Conservation (phyloP, 2,113 vertebrate genomes). For the Triplophysa rosa region DNA sequence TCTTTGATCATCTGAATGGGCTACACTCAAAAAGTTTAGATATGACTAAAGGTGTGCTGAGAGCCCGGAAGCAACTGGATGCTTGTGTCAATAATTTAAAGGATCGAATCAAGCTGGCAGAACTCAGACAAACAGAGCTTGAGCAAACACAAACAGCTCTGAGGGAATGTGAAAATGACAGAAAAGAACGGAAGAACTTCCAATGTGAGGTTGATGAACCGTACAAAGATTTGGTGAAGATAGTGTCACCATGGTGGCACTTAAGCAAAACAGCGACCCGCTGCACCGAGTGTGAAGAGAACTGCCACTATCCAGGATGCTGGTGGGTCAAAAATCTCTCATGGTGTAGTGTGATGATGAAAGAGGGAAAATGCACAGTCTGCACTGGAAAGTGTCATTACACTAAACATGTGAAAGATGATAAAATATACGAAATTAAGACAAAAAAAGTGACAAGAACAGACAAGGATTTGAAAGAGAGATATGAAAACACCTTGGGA, state of each 20-base stretch:
- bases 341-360: slow-evolving; percentile 29
- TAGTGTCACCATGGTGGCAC: too few relatives aligned
- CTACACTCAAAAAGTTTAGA: background rate
- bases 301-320: too few relatives aligned
- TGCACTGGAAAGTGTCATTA: slow-evolving; percentile 27
- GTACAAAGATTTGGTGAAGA: slow-evolving; percentile 4
- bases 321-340: slow-evolving; percentile 3
- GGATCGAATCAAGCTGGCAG: background rate
- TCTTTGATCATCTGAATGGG: background rate
- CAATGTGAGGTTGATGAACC: background rate
- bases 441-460: slow-evolving; percentile 10
- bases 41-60: slow-evolving; percentile 26
- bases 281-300: slow-evolving; percentile 33
- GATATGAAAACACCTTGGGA: background rate
- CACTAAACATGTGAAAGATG: slow-evolving; percentile 24
- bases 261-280: slow-evolving; percentile 15
- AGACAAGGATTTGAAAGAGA: background rate
- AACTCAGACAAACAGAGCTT: background rate
- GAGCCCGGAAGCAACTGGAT: background rate
- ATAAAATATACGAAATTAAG: background rate
- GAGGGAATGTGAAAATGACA: background rate
- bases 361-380: slow-evolving; percentile 14
- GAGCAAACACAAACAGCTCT: slow-evolving; percentile 8
- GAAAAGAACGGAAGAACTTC: background rate
- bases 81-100: slow-evolving; percentile 15